Percentiles rank a stretch among this genome's conserved stretches.
Evolutionary conservation across 1,140 invertebrate genomes (phyloP).

Genomic region (Dryas iulia): DNA sequence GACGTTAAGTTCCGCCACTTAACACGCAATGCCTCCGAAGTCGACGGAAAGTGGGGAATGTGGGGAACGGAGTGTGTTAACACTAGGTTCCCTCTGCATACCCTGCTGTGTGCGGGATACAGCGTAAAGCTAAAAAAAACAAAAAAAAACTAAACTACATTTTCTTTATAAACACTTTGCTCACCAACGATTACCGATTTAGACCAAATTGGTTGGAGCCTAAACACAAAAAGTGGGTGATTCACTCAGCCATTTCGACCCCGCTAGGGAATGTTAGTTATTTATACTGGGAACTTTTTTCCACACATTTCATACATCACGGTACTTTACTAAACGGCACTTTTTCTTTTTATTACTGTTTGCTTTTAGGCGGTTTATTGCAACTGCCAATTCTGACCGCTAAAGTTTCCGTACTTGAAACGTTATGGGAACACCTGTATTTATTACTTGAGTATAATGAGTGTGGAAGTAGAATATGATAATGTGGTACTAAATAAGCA

Average conservation of each 20-base stretch:
- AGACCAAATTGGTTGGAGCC: neutral
- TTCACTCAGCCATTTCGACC: neutral
- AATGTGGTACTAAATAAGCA: too few relatives aligned
- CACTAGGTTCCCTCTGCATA: too few relatives aligned
- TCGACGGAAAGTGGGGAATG: too few relatives aligned
- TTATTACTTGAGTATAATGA: neutral
- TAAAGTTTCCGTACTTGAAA: neutral
- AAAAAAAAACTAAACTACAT: too few relatives aligned
- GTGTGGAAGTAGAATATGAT: neutral
- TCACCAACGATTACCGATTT: neutral
- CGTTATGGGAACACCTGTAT: neutral
- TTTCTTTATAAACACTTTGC: neutral
- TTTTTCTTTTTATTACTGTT: constrained; percentile 69
- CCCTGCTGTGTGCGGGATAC: too few relatives aligned
- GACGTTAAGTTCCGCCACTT: too few relatives aligned
- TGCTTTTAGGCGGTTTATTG: constrained; percentile 69
- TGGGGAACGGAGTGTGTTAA: too few relatives aligned
- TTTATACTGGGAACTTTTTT: neutral
- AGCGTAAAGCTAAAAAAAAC: too few relatives aligned
- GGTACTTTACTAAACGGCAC: constrained; percentile 42
- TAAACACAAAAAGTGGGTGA: neutral
- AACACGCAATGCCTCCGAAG: too few relatives aligned
- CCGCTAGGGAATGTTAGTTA: neutral
- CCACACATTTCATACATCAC: constrained; percentile 1
- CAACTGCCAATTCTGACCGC: constrained; percentile 22